Base-by-base conservation (phyloP, 2,888 invertebrate genomes). In the Nomada ferruginata region DNA sequence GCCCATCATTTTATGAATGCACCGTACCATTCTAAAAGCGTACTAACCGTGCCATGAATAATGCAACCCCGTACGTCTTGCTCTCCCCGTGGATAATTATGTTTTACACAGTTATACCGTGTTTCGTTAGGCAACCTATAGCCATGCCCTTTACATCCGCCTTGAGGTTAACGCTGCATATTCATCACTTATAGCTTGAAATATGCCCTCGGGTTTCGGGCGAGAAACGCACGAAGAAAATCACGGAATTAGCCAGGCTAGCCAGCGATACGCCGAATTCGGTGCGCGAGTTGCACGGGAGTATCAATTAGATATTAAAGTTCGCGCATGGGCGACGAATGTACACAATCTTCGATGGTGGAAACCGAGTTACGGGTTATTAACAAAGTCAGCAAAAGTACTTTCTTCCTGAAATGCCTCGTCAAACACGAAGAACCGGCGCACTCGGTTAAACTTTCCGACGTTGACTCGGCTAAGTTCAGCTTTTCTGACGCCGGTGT, bases 51-150 rank as follows among this genome's bases (percentile, higher is more conserved):
- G 86, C 86, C 83, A 92, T 92, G 92, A 92, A 92, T 92, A 92
- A 92, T 92, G 91, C 90, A 91, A 80, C 85, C 90, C 84, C 90
- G 89, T 90, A 89, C 87, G 90, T 91, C 91, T 92, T 91, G 87
- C 90, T 89, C 90, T 85, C 90, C 88, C 89, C 86, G 86, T 89
- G 91, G 92, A 92, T 91, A 91, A 92, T 92, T 92, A 92, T 91
- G 91, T 91, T 92, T 92, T 92, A 92, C 92, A 91, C 89, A 91
- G 90, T 91, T 91, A 90, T 91, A 90, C 90, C 91, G 90, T 91
- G 92, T 92, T 92, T 92, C 92, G 91, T 92, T 92, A 92, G 91
- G 88, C 90, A 89, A 82, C 78, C 76, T 74, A 84, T 57, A 71
- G 78, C 89, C 89, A 85, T 87, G 86, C 87, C 88, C 89, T 85